phyloP scores from a whole-genome alignment of 2,797 vertebrate species.

The Dallia pectoralis region DNA sequence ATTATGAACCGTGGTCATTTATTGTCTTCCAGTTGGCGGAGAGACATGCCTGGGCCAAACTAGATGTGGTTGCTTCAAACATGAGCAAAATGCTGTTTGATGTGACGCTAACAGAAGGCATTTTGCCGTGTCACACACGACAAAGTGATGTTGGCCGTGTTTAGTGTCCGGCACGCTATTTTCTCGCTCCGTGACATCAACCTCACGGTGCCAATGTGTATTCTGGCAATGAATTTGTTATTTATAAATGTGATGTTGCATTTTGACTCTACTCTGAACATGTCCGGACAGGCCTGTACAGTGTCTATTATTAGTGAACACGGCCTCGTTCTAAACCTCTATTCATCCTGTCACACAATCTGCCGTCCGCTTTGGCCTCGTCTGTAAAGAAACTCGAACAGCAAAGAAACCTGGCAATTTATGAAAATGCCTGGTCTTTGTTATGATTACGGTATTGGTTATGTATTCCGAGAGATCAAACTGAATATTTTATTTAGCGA shows the following conservation, averaged over 20 bases:
- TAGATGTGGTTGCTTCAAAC: constrained; percentile 2
- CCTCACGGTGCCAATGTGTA: constrained; percentile 13
- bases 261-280: constrained; percentile 7
- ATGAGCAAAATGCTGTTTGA: not conserved
- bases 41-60: constrained; percentile 15
- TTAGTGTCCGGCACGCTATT: not conserved
- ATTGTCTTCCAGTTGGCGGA: constrained; percentile 10
- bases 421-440: not conserved
- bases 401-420: not conserved
- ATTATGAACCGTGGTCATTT: constrained; percentile 4
- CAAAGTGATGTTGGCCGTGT: too few species aligned
- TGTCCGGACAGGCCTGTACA: constrained; percentile 26
- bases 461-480: too few species aligned
- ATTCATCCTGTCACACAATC: not conserved
- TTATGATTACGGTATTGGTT: too few species aligned
- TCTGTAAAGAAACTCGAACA: not conserved
- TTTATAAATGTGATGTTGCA: constrained; percentile 17
- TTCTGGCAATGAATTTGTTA: constrained; percentile 18
- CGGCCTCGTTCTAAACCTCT: not conserved
- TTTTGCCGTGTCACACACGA: not conserved
- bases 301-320: constrained; percentile 12
- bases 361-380: not conserved
- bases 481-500: too few species aligned
- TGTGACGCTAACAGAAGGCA: not conserved
- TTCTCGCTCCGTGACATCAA: not conserved